Evolutionary conservation across 2,888 invertebrate genomes (phyloP), one percentile per base, ranked within the genome.

Genomic region (Choreutis nemorana): DNA sequence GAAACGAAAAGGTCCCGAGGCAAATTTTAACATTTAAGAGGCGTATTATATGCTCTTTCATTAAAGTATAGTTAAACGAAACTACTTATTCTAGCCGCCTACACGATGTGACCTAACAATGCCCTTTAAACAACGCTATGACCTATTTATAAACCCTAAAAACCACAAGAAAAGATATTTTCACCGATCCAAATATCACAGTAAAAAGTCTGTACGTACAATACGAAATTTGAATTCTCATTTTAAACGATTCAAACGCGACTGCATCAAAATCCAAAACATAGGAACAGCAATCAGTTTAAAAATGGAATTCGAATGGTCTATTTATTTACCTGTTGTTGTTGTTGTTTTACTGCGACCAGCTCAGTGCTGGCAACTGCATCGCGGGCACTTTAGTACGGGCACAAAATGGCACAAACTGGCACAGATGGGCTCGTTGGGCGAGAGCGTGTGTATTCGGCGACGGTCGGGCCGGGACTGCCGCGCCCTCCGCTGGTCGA

Each of bases 401-500:
- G 30, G 34, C 35, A 31, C 40, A 35, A 40, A 38, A 32, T 33
- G 15, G 29, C 23, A 10, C 29, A 24, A 30, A n/a, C 39, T 33
- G 39, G 37, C 34, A 30, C 21, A 33, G 41, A 32, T 41, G 42
- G 36, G 38, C 46, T 46, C 44, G 45, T 40, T 25, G 13, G 21
- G 13, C 11, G 12, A 21, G 12, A 37, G 26, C 32, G 25, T 8
- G 32, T 29, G n/a, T 23, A 9, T 31, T 24, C 16, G 34, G 33
- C 35, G 29, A n/a, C 44, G 36, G 40, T 12, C 35, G 40, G 47
- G 41, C 48, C 57, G 48, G 53, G 61, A 67, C 70, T 65, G 70
- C 48, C 58, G 50, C 52, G 48, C 42, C 44, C 46, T 36, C 37
- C 30, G 37, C 48, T 50, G 65, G 64, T 68, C 70, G 71, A 68